These are phyloP conservation scores for Eubasilissa regina DNA, from an alignment of 1,140 invertebrate genomes.

Conservation along the genomic window DNA sequence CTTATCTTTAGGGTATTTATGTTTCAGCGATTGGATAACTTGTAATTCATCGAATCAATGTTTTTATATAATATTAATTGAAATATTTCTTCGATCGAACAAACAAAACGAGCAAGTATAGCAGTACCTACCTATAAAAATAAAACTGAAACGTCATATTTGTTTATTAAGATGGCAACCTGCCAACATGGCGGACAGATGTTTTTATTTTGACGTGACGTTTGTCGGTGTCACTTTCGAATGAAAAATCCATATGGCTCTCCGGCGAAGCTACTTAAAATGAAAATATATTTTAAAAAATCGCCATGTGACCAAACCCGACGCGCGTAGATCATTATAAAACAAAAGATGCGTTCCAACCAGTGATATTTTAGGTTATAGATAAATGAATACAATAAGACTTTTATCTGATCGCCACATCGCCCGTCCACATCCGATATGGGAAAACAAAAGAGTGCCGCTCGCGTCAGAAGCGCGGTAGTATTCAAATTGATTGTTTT, in stretches of 20 bases:
- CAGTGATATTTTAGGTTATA: slow-evolving; percentile 10
- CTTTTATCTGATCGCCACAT: slow-evolving; percentile 9
- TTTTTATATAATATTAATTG: too few relatives aligned
- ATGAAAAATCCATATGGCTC: slow-evolving; percentile 33
- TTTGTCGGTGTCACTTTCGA: slow-evolving; percentile 18
- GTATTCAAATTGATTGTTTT: slow-evolving; percentile 27
- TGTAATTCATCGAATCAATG: too few relatives aligned
- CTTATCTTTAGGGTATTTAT: too few relatives aligned
- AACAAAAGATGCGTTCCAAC: neutral
- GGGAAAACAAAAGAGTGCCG: slow-evolving; percentile 15
- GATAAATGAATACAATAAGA: slow-evolving; percentile 4
- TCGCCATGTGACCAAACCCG: too few relatives aligned
- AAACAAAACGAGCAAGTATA: too few relatives aligned
- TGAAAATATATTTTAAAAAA: neutral
- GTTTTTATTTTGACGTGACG: slow-evolving; percentile 60
- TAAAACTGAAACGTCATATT: slow-evolving; percentile 22
- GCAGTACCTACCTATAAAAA: neutral
- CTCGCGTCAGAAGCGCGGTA: neutral
- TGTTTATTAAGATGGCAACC: slow-evolving; percentile 36
- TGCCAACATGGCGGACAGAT: slow-evolving; percentile 52
- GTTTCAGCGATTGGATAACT: too few relatives aligned
- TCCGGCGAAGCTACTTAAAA: neutral
- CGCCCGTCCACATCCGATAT: neutral
- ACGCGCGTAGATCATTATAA: too few relatives aligned
- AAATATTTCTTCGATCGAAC: too few relatives aligned